phyloP scores from a whole-genome alignment of 1,140 invertebrate genomes.

The Pseudachorutes palmiensis region DNA sequence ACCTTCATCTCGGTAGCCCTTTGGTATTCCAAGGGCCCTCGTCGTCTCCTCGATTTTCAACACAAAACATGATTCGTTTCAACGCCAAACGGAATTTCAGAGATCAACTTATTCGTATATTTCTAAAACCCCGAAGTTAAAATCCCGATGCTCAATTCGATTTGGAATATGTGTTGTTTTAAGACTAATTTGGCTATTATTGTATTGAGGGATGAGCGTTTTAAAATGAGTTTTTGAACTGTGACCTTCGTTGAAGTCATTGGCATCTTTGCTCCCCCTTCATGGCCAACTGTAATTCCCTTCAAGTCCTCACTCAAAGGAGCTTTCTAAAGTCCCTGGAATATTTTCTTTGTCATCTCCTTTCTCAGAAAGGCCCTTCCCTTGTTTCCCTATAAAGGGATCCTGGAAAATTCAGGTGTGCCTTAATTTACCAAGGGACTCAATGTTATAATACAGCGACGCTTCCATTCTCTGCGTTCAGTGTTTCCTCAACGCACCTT shows the following conservation, averaged over 20 bases:
- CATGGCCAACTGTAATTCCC: neutral
- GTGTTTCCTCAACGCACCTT: no score
- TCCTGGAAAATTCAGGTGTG: neutral
- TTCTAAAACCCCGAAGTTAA: no score
- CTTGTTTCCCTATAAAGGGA: neutral
- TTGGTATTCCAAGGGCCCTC: neutral
- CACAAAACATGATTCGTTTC: no score
- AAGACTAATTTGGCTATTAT: neutral
- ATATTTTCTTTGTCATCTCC: neutral
- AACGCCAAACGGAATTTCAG: no score
- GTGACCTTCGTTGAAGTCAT: conserved; percentile 1
- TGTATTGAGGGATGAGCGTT: no score
- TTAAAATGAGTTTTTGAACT: neutral
- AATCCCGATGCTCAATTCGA: no score
- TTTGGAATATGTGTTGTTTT: neutral
- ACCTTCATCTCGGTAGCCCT: conserved; percentile 2
- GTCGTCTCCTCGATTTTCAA: neutral
- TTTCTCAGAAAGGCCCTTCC: neutral
- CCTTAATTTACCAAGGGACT: neutral
- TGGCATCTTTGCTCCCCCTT: neutral
- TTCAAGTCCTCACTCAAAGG: neutral
- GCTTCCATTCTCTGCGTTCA: neutral
- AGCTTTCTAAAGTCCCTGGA: no score
- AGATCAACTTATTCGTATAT: no score
- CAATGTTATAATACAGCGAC: neutral